Percentiles rank a stretch among this genome's conserved stretches.
These are phyloP conservation scores for Indri indri DNA, from an alignment of 2,113 vertebrate species.

Conservation along the genomic window DNA sequence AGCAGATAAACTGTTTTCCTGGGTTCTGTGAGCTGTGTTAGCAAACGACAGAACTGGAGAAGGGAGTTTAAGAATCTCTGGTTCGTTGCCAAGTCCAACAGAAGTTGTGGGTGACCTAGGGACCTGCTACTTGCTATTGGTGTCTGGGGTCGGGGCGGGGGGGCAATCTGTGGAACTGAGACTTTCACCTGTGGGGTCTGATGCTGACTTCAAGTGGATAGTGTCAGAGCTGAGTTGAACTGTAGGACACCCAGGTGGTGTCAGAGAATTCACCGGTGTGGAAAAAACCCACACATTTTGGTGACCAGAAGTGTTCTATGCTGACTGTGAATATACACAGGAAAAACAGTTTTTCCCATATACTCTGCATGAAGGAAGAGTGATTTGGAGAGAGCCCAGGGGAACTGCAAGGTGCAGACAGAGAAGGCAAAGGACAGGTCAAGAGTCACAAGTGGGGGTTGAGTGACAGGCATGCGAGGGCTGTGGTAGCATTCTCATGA, in stretches of 20 bases:
- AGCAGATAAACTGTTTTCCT: background rate
- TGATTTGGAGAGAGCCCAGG: too few relatives aligned
- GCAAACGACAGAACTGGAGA: background rate
- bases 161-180: background rate
- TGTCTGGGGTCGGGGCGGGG: background rate
- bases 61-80: background rate
- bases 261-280: background rate
- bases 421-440: background rate
- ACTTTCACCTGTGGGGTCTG: background rate
- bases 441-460: background rate
- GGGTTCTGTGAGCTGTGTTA: background rate
- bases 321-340: background rate
- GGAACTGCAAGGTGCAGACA: background rate
- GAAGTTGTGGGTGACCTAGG: background rate
- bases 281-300: background rate
- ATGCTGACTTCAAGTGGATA: too few relatives aligned
- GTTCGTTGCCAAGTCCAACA: background rate
- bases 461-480: background rate
- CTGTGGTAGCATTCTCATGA: rapidly evolving
- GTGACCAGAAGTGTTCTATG: background rate
- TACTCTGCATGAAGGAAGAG: background rate
- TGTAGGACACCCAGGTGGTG: background rate
- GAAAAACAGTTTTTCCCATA: background rate
- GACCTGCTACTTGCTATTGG: background rate
- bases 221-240: background rate